phyloP scores from a whole-genome alignment of 2,113 vertebrate genomes.

The Sylvietta virens region DNA sequence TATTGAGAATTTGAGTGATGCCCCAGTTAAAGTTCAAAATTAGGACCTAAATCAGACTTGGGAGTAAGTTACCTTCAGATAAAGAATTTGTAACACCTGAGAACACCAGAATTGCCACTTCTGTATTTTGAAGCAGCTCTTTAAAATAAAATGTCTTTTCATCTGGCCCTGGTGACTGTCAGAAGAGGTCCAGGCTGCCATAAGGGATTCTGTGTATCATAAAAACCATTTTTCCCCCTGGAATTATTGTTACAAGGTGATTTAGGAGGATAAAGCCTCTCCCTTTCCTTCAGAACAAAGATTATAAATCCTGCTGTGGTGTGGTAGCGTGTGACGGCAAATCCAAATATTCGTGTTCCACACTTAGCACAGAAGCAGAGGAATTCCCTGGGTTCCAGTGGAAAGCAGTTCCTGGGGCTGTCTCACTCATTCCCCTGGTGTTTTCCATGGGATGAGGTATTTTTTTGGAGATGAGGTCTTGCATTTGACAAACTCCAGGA shows the following conservation, averaged over 20 bases:
- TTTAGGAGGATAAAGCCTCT: not conserved
- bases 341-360: not conserved
- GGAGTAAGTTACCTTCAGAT: not conserved
- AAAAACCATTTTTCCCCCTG: not conserved
- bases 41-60: not conserved
- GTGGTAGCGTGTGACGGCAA: not conserved
- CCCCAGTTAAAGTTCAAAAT: not conserved
- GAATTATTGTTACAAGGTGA: not conserved
- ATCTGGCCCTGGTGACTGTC: not conserved
- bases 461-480: conserved; percentile 5
- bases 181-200: not conserved
- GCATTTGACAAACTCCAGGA: conserved; percentile 67
- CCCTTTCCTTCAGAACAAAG: not conserved
- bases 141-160: not conserved
- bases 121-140: not conserved
- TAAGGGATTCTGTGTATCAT: not conserved
- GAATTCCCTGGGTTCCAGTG: not conserved
- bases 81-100: not conserved
- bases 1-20: not conserved
- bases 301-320: not conserved
- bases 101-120: not conserved
- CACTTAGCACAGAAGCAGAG: not conserved
- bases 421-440: not conserved
- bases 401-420: not conserved
- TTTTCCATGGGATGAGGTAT: not conserved